Evolutionary conservation across 2,888 invertebrate genomes (phyloP).

Genomic region (Drosophila ustulata): DNA sequence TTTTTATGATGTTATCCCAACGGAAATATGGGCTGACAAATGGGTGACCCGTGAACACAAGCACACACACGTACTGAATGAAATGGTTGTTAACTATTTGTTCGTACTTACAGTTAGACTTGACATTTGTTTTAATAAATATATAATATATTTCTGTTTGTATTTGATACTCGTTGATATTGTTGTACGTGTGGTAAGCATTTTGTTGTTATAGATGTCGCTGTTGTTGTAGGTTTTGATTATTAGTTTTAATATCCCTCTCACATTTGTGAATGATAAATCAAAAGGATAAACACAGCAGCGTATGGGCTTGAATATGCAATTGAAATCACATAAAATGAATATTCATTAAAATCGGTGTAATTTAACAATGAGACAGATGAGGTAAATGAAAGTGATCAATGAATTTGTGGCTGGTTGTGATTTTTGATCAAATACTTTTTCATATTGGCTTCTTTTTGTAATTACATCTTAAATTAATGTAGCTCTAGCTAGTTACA

Average conservation of each 20-base stretch:
- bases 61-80: constrained; percentile 8
- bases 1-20: constrained; percentile 30
- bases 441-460: background rate
- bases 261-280: constrained; percentile 14
- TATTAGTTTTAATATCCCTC: constrained; percentile 10
- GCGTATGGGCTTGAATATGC: constrained; percentile 12
- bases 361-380: constrained; percentile 29
- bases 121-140: constrained; percentile 31
- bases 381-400: constrained; percentile 36
- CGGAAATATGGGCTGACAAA: constrained; percentile 43
- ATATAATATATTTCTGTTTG: constrained; percentile 2
- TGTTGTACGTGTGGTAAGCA: constrained; percentile 56
- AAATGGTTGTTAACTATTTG: constrained; percentile 26
- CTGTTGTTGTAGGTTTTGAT: constrained; percentile 18
- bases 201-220: constrained; percentile 20
- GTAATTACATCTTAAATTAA: constrained; percentile 24
- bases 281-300: constrained; percentile 14
- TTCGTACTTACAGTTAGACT: constrained; percentile 61
- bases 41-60: constrained; percentile 19
- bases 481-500: constrained; percentile 18
- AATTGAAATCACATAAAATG: constrained; percentile 7
- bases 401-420: constrained; percentile 35
- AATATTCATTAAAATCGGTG: constrained; percentile 42
- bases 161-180: constrained; percentile 8
- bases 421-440: constrained; percentile 10